Evolutionary conservation across 2,113 vertebrate species (phyloP).

Genomic region (Coryphaenoides rupestris): DNA sequence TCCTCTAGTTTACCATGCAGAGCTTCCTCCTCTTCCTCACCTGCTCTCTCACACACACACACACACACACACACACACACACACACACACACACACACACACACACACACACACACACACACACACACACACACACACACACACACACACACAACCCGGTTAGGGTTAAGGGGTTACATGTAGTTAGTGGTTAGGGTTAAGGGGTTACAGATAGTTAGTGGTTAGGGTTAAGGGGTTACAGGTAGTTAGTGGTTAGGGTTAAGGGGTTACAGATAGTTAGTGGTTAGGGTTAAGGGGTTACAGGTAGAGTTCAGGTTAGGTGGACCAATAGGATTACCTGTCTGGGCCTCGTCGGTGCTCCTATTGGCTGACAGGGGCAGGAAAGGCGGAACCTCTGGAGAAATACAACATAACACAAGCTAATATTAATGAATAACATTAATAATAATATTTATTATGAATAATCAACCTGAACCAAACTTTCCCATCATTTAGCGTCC

Average conservation of each 20-base stretch:
- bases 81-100: conserved; percentile 8
- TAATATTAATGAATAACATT: too few species aligned
- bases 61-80: conserved; percentile 16
- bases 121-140: conserved; percentile 9
- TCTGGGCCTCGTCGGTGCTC: conserved; percentile 4
- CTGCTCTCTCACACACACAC: conserved; percentile 7
- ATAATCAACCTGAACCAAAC: too few species aligned
- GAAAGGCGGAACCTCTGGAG: conserved; percentile 42
- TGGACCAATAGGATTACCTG: conserved; percentile 36
- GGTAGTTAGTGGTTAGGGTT: background rate
- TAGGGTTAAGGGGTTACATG: background rate
- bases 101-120: conserved; percentile 20
- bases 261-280: background rate
- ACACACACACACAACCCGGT: too few species aligned
- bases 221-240: background rate
- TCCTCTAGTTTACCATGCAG: conserved; percentile 77
- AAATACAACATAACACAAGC: too few species aligned
- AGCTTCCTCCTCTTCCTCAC: conserved; percentile 60
- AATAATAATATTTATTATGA: too few species aligned
- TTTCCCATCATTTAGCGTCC: too few species aligned
- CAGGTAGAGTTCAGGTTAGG: background rate
- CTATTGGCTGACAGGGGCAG: conserved; percentile 18
- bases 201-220: too few species aligned
- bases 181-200: too few species aligned
- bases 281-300: too few species aligned